phyloP scores from a whole-genome alignment of 2,113 vertebrate species.

The Tor tambroides region DNA sequence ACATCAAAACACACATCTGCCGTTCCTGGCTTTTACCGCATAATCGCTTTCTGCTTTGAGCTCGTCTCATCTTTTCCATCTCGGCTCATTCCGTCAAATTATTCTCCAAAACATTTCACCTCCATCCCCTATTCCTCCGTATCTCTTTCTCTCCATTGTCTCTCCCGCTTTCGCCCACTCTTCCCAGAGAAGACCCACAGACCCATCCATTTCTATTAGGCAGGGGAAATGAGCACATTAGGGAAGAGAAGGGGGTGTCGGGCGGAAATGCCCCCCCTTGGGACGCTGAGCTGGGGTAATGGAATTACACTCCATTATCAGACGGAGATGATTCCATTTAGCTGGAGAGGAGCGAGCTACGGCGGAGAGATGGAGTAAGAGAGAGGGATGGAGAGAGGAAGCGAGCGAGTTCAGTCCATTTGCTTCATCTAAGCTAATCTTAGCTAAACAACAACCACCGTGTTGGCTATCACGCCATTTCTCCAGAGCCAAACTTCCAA shows the following conservation, averaged over 20 bases:
- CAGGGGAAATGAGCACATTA: conserved; percentile 62
- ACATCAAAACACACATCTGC: conserved; percentile 11
- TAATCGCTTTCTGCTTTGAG: conserved; percentile 2
- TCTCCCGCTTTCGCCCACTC: not conserved
- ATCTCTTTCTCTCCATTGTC: conserved; percentile 40
- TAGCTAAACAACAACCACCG: conserved; percentile 24
- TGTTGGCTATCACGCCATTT: not conserved
- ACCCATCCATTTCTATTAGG: conserved; percentile 62
- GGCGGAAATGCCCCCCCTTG: conserved; percentile 49
- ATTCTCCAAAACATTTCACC: conserved; percentile 20
- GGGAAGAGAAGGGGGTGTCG: conserved; percentile 49
- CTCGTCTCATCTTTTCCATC: conserved; percentile 31
- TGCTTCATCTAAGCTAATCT: conserved; percentile 36
- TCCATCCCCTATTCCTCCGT: conserved; percentile 4
- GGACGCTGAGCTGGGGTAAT: conserved; percentile 57
- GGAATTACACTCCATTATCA: conserved; percentile 65
- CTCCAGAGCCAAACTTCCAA: conserved; percentile 8
- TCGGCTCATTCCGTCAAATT: conserved; percentile 15
- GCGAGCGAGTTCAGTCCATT: conserved; percentile 31
- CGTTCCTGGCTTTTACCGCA: not conserved
- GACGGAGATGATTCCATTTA: conserved; percentile 51
- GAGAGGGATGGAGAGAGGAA: conserved; percentile 31
- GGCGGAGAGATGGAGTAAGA: conserved; percentile 10
- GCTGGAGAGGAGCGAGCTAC: conserved; percentile 25
- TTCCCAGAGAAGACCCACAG: conserved; percentile 32